phyloP scores from a whole-genome alignment of 2,113 vertebrate species.

The Actenoides hombroni region DNA sequence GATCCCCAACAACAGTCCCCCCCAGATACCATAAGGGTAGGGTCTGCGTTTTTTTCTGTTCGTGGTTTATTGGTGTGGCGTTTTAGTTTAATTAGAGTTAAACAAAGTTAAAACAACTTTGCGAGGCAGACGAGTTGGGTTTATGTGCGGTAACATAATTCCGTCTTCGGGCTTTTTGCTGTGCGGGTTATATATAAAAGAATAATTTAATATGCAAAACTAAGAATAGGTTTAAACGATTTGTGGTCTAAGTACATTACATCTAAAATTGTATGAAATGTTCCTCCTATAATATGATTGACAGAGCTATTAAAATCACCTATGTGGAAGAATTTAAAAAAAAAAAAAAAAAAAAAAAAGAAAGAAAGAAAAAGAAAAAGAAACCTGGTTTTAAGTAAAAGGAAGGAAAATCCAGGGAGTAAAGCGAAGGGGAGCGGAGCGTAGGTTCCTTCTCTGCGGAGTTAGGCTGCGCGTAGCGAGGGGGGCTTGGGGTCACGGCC shows the following conservation, averaged over 20 bases:
- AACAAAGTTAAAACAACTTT: conserved; percentile 1
- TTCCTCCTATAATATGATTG: conserved; percentile 64
- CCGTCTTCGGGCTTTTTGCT: neutral
- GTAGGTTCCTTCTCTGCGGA: neutral
- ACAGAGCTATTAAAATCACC: conserved; percentile 67
- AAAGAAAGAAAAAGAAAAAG: neutral
- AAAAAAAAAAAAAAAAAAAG: neutral
- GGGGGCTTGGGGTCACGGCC: neutral
- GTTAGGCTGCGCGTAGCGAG: neutral
- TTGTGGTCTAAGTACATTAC: conserved; percentile 44
- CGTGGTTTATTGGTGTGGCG: neutral
- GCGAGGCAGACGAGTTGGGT: neutral
- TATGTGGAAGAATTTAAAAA: conserved; percentile 23
- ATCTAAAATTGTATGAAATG: conserved; percentile 59
- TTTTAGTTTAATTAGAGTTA: neutral
- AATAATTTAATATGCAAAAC: conserved; percentile 50
- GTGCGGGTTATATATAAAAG: neutral
- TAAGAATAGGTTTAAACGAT: conserved; percentile 53
- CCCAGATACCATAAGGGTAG: neutral
- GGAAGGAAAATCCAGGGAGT: conserved; percentile 21
- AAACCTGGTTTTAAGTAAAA: conserved; percentile 19
- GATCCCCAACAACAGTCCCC: no score
- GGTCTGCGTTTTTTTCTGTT: neutral
- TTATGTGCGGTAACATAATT: neutral
- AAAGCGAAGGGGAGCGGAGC: neutral